A percentile compares a stretch with the other conserved stretches of the same genome.
These are phyloP conservation scores for Amphipyra berbera DNA, from an alignment of 2,888 invertebrate genomes.

Conservation along the genomic window DNA sequence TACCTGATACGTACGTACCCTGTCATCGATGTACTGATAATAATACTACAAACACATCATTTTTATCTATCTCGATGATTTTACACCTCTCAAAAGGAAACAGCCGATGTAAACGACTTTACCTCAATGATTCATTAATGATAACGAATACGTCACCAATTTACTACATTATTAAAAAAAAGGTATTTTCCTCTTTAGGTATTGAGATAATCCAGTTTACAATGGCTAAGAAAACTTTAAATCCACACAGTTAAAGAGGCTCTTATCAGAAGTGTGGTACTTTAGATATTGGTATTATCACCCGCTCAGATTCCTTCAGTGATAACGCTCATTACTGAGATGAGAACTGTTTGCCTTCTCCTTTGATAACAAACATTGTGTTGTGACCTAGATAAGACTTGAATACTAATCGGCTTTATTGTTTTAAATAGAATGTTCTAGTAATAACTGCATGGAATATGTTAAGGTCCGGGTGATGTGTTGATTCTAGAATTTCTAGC, in stretches of 20 bases:
- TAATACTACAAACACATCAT: conserved; percentile 3
- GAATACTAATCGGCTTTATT: conserved; percentile 51
- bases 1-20: no score
- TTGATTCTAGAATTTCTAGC: not conserved
- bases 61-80: not conserved
- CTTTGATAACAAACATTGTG: conserved; percentile 62
- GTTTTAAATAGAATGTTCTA: conserved; percentile 45
- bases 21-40: no score
- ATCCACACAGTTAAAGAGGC: conserved; percentile 34
- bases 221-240: conserved; percentile 39
- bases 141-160: not conserved
- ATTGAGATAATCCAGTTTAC: conserved; percentile 31
- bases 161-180: not conserved
- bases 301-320: conserved; percentile 63
- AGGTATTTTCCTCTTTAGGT: conserved; percentile 24
- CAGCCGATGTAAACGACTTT: conserved; percentile 14
- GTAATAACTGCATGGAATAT: conserved; percentile 34
- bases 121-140: conserved; percentile 27
- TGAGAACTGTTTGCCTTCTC: conserved; percentile 61
- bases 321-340: conserved; percentile 67
- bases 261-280: conserved; percentile 51
- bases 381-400: conserved; percentile 62
- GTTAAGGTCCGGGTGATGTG: conserved; percentile 17
- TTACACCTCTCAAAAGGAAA: not conserved
- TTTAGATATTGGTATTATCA: conserved; percentile 60